These are phyloP conservation scores for Oscheius myriophilus DNA, from an alignment of 2,888 invertebrate species.

Conservation along the genomic window DNA sequence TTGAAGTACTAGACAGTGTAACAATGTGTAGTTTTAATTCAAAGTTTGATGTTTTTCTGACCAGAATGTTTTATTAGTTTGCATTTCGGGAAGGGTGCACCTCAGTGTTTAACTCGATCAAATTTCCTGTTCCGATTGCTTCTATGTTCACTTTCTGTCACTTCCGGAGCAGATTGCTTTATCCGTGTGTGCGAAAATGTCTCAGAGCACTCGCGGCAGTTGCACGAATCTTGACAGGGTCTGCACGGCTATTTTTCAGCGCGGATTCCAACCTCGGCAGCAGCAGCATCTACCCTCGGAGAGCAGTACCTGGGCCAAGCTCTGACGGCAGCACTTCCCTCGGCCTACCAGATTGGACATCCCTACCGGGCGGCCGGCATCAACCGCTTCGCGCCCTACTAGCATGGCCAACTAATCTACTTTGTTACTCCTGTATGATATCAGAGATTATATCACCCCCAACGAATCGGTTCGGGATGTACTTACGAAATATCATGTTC, in stretches of 20 bases:
- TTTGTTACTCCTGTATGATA: slow-evolving; percentile 18
- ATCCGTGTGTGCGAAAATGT: not conserved
- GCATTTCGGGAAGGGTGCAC: slow-evolving; percentile 27
- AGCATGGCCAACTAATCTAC: slow-evolving; percentile 11
- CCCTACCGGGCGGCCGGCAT: slow-evolving; percentile 42
- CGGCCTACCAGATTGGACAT: slow-evolving; percentile 43
- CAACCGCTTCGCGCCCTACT: slow-evolving; percentile 59
- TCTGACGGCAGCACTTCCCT: slow-evolving; percentile 45
- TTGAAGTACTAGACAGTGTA: too few species aligned
- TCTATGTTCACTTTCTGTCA: too few species aligned
- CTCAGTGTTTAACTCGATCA: too few species aligned
- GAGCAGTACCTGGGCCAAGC: slow-evolving; percentile 54
- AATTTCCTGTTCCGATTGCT: too few species aligned
- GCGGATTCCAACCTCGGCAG: slow-evolving; percentile 38
- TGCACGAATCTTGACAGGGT: not conserved
- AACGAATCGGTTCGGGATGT: slow-evolving; percentile 31
- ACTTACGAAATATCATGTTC: slow-evolving; percentile 18
- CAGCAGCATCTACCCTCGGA: slow-evolving; percentile 32
- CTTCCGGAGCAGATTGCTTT: too few species aligned
- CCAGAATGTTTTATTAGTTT: not conserved
- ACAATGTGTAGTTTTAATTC: too few species aligned
- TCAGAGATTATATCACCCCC: slow-evolving; percentile 32
- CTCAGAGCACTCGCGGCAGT: not conserved
- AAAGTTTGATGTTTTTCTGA: too few species aligned
- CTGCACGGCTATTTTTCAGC: slow-evolving; percentile 32